Base-by-base conservation (phyloP, 2,797 vertebrate species). In the Rhinatrema bivittatum region DNA sequence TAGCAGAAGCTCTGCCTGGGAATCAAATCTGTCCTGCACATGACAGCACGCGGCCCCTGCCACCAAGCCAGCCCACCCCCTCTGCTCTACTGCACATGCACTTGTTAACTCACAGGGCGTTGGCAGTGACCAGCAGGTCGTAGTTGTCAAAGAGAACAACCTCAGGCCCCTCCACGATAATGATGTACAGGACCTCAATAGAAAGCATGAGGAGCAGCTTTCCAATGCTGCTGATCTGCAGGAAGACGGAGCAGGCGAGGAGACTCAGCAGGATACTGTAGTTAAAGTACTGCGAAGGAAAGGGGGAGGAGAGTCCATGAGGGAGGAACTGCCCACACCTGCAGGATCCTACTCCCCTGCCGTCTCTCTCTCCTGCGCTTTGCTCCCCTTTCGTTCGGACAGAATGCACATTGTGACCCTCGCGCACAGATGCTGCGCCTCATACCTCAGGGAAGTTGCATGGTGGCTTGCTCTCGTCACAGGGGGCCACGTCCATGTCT, bases 171-270 rank as follows among this genome's bases (percentile, higher is more conserved):
- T 93, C 88, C 36, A 91, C 78, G 75, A 97, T 81, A 70, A 89
- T 75, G 76, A 97, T 78, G 67, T 91, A 97, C 40, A 81, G 76
- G 67, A 87, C 70, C 77, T 90, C 91, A 50, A 97, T 89, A 55
- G 81, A 77, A 68, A 91, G 78, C 89, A 89, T 88, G 69, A 97
- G 88, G 38, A 81, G 84, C 79, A 97, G 70, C 71, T 97, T 97
- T 57, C 91, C 91, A 1, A 93, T 91, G 79, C 93, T 97, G 69
- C 89, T 97, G 82, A 96, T 93, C 75, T 96, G 93, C 69, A 95
- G 85, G 85, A 97, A 97, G 72, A 95, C 90, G 2, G 93, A 94
- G 75, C 91, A 93, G 68, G 91, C 93, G 68, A 97, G 69, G 64
- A 97, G 84, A 58, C 89, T 94, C 63, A 97, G 87, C 75, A 97